These are phyloP conservation scores for Anniella stebbinsi DNA, from an alignment of 2,797 vertebrate species.

Conservation along the genomic window DNA sequence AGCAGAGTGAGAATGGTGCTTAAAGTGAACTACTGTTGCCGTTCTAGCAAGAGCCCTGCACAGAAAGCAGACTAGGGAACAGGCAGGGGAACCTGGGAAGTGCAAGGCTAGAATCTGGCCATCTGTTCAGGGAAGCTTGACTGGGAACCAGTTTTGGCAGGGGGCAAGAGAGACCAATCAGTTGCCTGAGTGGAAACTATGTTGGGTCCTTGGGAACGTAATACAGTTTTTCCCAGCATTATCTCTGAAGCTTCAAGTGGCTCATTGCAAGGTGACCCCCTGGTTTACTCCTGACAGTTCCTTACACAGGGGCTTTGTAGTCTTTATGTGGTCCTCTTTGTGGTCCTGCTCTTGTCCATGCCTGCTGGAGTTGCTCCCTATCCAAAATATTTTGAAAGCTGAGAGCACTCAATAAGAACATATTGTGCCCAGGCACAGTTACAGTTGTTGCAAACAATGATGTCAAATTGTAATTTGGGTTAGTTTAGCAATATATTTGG, in stretches of 20 bases:
- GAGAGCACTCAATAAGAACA: no score
- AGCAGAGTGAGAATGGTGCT: neutral
- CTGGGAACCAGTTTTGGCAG: neutral
- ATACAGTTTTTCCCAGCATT: neutral
- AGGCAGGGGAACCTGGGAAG: neutral
- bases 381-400: neutral
- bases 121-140: neutral
- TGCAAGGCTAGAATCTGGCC: neutral
- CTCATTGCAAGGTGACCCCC: neutral
- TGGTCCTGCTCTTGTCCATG: neutral
- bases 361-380: neutral
- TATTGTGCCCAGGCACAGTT: neutral
- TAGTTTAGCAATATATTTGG: neutral
- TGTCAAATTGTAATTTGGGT: neutral
- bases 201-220: neutral
- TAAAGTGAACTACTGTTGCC: neutral
- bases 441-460: neutral
- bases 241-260: neutral
- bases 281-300: no score
- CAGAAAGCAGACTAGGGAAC: no score
- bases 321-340: neutral
- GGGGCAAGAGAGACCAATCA: neutral
- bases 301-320: neutral
- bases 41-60: neutral
- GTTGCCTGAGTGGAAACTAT: neutral